A percentile compares a stretch with the other conserved stretches of the same genome.
Evolutionary conservation across 2,888 invertebrate species (phyloP).

Genomic region (Agonopterix alstromeriana): DNA sequence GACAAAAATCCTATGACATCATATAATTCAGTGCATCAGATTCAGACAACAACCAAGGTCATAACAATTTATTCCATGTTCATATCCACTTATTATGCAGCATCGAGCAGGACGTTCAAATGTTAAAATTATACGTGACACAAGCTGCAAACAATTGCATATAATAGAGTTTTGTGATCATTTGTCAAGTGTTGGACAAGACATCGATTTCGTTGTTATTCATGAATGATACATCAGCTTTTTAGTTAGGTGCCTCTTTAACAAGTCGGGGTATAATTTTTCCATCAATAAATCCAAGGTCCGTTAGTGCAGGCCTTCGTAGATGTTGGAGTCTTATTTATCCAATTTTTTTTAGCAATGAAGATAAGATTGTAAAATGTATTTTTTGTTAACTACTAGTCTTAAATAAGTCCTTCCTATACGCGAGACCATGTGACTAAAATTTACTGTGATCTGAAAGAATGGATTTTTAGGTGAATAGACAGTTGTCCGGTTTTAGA

Average conservation of each 20-base stretch:
- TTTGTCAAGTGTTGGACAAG: constrained; percentile 36
- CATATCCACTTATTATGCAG: constrained; percentile 31
- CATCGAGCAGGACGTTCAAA: constrained; percentile 50
- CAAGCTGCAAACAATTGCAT: constrained; percentile 61
- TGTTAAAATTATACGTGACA: constrained; percentile 51
- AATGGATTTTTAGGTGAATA: too few species aligned
- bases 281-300: constrained; percentile 51
- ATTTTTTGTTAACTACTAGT: too few species aligned
- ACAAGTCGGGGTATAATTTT: constrained; percentile 45
- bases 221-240: constrained; percentile 48
- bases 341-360: too few species aligned
- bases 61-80: constrained; percentile 24
- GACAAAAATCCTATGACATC: not conserved
- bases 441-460: too few species aligned
- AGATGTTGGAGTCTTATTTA: too few species aligned
- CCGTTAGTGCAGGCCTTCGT: constrained; percentile 6
- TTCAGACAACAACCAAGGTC: constrained; percentile 27
- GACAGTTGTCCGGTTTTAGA: too few species aligned
- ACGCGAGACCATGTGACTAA: too few species aligned
- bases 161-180: constrained; percentile 29
- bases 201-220: constrained; percentile 42
- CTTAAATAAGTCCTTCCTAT: too few species aligned
- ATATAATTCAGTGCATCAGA: constrained; percentile 10
- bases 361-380: too few species aligned
- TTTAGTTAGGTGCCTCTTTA: constrained; percentile 31